Percentiles rank a stretch among this genome's conserved stretches.
phyloP scores from a whole-genome alignment of 1,140 invertebrate species.

The Physella acuta region DNA sequence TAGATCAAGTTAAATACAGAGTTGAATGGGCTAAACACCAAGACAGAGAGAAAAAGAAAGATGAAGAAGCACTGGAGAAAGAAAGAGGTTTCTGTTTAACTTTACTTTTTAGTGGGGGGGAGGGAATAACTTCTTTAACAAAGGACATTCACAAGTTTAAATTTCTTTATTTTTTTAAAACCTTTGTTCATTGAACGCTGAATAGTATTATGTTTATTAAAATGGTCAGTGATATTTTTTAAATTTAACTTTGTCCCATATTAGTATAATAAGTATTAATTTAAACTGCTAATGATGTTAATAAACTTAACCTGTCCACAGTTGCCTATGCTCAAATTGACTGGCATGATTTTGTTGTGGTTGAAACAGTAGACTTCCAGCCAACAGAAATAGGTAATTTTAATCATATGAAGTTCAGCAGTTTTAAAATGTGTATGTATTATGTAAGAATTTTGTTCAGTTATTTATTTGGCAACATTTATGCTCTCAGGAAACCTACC shows the following conservation, averaged over 20 bases:
- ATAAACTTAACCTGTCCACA: no score
- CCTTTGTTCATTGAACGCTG: not conserved
- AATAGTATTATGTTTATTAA: no score
- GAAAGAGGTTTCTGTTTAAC: constrained; percentile 83
- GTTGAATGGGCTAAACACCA: constrained; percentile 96
- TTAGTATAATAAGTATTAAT: no score
- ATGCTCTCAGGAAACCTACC: constrained; percentile 70
- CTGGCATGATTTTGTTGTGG: constrained; percentile 99
- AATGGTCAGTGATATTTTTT: no score
- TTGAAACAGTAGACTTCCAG: constrained; percentile 99
- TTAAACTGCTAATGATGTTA: no score
- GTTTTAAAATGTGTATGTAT: no score
- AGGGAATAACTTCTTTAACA: no score
- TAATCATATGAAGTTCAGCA: not conserved
- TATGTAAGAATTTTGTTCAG: no score
- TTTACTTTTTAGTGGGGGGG: no score
- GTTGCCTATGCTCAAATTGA: constrained; percentile 97
- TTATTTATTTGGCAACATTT: no score
- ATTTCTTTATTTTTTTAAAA: not conserved
- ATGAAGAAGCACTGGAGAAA: constrained; percentile 91
- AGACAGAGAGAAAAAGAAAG: constrained; percentile 84
- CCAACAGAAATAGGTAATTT: constrained; percentile 82
- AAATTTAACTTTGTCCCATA: no score
- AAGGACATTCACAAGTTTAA: no score
- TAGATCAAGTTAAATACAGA: constrained; percentile 90